phyloP scores from a whole-genome alignment of 2,797 vertebrate species.

The Hemitrygon akajei region DNA sequence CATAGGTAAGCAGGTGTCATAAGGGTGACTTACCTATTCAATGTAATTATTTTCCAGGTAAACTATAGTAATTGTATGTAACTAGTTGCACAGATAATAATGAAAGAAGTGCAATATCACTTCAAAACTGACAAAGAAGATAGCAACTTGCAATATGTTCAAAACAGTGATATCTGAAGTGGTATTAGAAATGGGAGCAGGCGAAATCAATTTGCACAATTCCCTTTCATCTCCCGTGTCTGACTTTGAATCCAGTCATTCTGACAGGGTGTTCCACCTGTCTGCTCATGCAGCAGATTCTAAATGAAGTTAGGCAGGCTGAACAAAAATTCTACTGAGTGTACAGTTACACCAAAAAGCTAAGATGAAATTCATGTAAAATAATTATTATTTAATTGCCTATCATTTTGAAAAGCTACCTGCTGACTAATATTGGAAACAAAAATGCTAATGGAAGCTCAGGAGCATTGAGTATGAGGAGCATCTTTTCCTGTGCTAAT shows the following conservation, averaged over 20 bases:
- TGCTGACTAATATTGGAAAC: neutral
- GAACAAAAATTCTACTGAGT: neutral
- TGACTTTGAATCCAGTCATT: neutral
- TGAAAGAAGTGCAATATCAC: neutral
- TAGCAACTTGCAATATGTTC: neutral
- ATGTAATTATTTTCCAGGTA: neutral
- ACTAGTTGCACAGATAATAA: neutral
- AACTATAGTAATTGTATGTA: neutral
- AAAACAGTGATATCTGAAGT: neutral
- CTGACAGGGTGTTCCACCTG: too few relatives aligned
- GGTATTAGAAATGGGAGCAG: neutral
- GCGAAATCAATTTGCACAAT: neutral
- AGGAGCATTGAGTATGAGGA: neutral
- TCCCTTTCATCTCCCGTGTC: neutral
- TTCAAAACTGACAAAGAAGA: neutral
- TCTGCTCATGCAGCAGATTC: neutral
- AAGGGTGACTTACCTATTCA: neutral
- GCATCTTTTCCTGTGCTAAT: neutral
- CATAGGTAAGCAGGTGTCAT: slow-evolving; percentile 47
- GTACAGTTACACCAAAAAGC: neutral
- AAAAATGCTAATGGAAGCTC: neutral
- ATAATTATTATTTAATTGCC: neutral
- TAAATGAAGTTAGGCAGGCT: neutral
- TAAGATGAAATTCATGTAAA: neutral
- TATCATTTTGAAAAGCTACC: neutral